Base-by-base conservation (phyloP, 1,140 invertebrate genomes). In the Eupeodes corollae region DNA sequence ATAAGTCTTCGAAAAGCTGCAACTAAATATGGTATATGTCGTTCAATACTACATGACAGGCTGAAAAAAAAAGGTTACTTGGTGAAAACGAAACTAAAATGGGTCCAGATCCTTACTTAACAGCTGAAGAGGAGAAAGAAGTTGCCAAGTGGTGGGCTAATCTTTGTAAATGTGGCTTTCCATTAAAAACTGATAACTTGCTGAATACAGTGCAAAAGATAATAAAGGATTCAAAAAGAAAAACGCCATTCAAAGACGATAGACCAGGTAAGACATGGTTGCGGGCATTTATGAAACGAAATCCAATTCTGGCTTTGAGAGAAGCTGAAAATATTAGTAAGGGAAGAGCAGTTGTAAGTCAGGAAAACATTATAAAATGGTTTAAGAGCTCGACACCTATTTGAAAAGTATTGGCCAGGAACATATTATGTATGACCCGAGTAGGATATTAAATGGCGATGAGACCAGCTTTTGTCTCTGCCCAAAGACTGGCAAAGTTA, bases 401-500 rank as follows among this genome's bases (percentile, higher is more conserved):
- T 43, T 9, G 44, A 54, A 44, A 37, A 50, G 41, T 42, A 47
- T 38, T 33, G 44, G 26, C 13, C 39, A 37, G n/a, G n/a, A n/a
- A n/a, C 52, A 59, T 52, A 56, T 67, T 47, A 52, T 64, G n/a
- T 35, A 52, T 48, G 43, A 57, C 37, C 56, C 65, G 11, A 26
- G 45, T 18, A 44, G 59, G 34, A 59, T 63, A 19, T 66, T 57
- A 14, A 67, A 68, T 51, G 56, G 52, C 2, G 66, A 67, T 46
- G 63, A 67, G 52, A 65, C 49, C 35, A 59, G 60, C 9, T 56
- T 67, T 56, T 50, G 45, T 38, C 35, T 67, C n/a, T 62, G 55
- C 49, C 65, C 60, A 14, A 61, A 62, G 48, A 56, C 55, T 43
- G 57, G 56, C 14, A n/a, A n/a, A n/a, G n/a, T n/a, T n/a, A n/a